Evolutionary conservation across 2,113 vertebrate genomes (phyloP), one percentile per base, ranked within the genome.

Genomic region (Neotoma lepida): DNA sequence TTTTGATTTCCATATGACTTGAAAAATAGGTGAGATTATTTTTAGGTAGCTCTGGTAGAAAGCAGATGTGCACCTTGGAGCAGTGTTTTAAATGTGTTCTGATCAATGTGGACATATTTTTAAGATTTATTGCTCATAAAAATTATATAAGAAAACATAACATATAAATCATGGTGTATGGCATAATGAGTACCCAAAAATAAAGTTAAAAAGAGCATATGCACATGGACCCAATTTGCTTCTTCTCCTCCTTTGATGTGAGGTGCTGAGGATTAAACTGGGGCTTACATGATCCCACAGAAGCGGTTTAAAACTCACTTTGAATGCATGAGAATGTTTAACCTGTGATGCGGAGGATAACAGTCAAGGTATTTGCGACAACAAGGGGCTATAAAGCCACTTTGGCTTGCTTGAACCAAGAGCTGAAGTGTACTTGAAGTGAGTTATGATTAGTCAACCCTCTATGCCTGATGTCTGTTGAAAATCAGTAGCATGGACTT

Each of bases 71-170:
- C 1, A 17, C 9, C n/a, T 15, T 63, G 44, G 6, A 80, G 4
- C 9, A 80, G 49, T 84, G 8, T 44, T n/a, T 95, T 73, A 95
- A 92, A 88, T 88, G n/a, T 41, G 51, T 66, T 74, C 9, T 26
- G 46, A 68, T 64, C 15, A 89, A 87, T 3, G 66, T 41, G 35
- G 0, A 7, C 76, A 3, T 61, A 66, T 39, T 87, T 94, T 78
- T 71, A 13, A 87, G 61, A 54, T 63, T 28, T 26, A 26, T 22
- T 74, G 0, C 68, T 93, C n/a, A 94, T 56, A 86, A 77, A 64
- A 64, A 63, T 35, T 93, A 41, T 26, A 18, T 9, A 80, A 63
- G 13, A 74, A 64, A 87, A 70, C 0, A 80, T 6, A 87, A 85
- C 70, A 24, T 58, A 68, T 46, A 74, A 90, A 88, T 74, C 80